These are phyloP conservation scores for Stenotaenia linearis DNA, from an alignment of 2,888 invertebrate genomes.

Conservation along the genomic window DNA sequence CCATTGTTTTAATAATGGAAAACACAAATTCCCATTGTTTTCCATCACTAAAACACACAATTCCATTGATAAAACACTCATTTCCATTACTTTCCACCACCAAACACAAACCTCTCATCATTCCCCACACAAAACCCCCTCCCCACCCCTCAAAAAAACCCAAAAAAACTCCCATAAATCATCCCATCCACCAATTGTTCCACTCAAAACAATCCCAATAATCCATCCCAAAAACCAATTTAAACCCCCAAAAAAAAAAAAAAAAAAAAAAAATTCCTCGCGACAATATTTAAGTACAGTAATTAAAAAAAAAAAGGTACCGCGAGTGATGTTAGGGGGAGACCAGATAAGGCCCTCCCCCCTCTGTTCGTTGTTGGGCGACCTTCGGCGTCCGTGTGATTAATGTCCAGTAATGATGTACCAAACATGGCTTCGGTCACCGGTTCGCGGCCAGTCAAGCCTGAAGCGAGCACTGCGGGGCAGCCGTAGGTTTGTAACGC, in stretches of 20 bases:
- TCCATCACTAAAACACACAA: no score
- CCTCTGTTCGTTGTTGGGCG: background rate
- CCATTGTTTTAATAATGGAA: no score
- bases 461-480: background rate
- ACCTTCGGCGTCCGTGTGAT: constrained; percentile 4
- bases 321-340: background rate
- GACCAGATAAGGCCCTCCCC: background rate
- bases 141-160: background rate
- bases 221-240: background rate
- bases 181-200: background rate
- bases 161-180: background rate
- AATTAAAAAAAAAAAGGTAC: background rate
- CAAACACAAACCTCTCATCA: no score
- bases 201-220: background rate
- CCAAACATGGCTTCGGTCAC: constrained; percentile 3
- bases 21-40: no score
- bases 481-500: background rate
- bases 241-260: background rate
- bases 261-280: background rate
- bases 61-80: no score
- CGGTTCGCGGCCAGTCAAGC: background rate
- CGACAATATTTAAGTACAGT: background rate
- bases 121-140: no score
- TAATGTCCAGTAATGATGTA: constrained; percentile 9
- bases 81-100: no score